Conservation (phyloP, 2,888 invertebrate species). For the Macropis europaea region DNA sequence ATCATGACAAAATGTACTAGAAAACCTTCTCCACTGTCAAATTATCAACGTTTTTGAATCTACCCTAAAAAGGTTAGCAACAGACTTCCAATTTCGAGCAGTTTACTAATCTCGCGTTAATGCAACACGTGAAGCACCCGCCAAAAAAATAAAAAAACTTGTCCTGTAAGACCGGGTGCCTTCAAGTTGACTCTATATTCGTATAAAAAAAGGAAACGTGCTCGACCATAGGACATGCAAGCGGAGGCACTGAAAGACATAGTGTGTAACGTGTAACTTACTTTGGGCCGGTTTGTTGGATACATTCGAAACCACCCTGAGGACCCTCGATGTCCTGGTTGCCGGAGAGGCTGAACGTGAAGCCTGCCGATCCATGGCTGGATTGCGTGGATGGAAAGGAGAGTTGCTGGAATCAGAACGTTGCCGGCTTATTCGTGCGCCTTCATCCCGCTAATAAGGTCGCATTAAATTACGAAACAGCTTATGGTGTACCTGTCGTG, state of each 20-base stretch:
- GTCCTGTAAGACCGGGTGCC: no score
- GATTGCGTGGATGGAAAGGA: conserved; percentile 85
- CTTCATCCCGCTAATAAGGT: conserved; percentile 61
- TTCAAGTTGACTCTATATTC: no score
- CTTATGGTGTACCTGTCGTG: conserved; percentile 36
- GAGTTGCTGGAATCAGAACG: conserved; percentile 83
- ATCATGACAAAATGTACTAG: no score
- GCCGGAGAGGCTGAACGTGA: conserved; percentile 89
- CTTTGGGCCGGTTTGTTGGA: conserved; percentile 85
- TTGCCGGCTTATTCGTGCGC: conserved; percentile 53
- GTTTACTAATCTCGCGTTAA: no score
- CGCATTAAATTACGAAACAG: conserved; percentile 65
- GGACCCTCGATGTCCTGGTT: conserved; percentile 91
- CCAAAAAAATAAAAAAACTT: no score
- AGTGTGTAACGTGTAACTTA: conserved; percentile 61
- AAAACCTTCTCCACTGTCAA: no score
- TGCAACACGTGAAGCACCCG: no score
- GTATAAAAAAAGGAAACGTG: neutral
- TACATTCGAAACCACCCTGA: conserved; percentile 96
- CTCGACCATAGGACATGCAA: no score
- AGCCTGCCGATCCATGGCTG: conserved; percentile 82
- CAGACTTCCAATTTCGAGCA: no score
- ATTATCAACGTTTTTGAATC: no score
- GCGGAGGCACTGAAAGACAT: neutral
- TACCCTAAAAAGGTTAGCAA: no score